Evolutionary conservation across 2,113 vertebrate species (phyloP), one percentile per base, ranked within the genome.

Genomic region (Brienomyrus brachyistius): DNA sequence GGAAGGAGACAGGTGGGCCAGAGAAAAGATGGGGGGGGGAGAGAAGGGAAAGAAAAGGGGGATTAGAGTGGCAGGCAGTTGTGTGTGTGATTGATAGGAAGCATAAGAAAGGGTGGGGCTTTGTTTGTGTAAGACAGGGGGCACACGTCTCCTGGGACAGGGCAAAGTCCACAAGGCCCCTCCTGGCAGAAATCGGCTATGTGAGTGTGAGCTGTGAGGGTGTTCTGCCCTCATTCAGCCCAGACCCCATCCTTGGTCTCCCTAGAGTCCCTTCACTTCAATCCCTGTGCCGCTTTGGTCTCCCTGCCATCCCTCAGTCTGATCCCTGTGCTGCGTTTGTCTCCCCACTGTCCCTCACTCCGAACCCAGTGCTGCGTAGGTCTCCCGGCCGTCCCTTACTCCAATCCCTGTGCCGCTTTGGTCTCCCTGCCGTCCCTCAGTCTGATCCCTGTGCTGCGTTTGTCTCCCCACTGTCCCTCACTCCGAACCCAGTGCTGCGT

Each of bases 71-170:
- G 23, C 47, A 87, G 47, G 86, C 89, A 90, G 90, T 48, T 23
- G 82, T 87, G 85, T 87, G 85, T 87, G 85, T 54, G 85, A 90
- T 92, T 48, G 84, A 74, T 89, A 89, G 48, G 43, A 54, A 35
- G 11, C 77, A 85, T 27, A 88, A 47, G 90, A 90, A 47, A 1
- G n/a, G 77, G 10, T 74, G 40, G 13, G 3, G 7, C 5, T 45
- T 83, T 87, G 88, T 89, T 21, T 89, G 90, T 31, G 62, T 59
- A n/a, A 54, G 88, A 48, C 17, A 15, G 31, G 74, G 35, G 31
- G 35, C 15, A 43, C 17, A 19, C 13, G 31, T 80, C 74, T 43
- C 74, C 74, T 17, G 35, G 74, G 74, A 40, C 31, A 80, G 5
- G 17, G 15, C 35, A 80, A 80, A 80, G 74, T 40, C 74, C 31